These are phyloP conservation scores for Phaethon lepturus DNA, from an alignment of 2,113 vertebrate genomes.

Conservation along the genomic window DNA sequence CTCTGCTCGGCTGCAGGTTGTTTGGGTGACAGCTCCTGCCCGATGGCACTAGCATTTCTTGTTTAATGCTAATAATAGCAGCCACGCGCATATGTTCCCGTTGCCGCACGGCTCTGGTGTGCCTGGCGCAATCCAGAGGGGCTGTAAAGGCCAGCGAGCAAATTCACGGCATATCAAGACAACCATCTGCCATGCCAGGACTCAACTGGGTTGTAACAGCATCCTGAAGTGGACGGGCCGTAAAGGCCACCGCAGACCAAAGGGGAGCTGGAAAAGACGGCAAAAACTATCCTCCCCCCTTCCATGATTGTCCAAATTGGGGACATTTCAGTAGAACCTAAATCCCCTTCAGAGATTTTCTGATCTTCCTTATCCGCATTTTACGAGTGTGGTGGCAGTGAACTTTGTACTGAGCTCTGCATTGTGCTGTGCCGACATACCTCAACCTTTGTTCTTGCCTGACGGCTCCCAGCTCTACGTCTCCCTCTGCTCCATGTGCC, in stretches of 20 bases:
- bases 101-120: rapidly evolving
- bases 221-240: rapidly evolving
- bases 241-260: background rate
- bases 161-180: rapidly evolving
- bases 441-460: background rate
- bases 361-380: background rate
- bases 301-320: rapidly evolving
- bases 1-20: background rate
- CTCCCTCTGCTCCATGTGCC: background rate
- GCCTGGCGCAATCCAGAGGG: background rate
- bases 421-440: background rate
- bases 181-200: rapidly evolving
- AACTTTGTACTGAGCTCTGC: background rate
- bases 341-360: background rate
- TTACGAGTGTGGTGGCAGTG: background rate
- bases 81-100: background rate
- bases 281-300: background rate
- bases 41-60: background rate
- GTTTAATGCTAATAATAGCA: background rate
- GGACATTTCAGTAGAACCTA: background rate
- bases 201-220: background rate
- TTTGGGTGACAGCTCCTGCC: background rate
- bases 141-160: background rate
- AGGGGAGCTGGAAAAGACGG: background rate
- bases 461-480: background rate